Evolutionary conservation across 2,113 vertebrate genomes (phyloP), one percentile per base, ranked within the genome.

Genomic region (Corynorhinus townsendii): DNA sequence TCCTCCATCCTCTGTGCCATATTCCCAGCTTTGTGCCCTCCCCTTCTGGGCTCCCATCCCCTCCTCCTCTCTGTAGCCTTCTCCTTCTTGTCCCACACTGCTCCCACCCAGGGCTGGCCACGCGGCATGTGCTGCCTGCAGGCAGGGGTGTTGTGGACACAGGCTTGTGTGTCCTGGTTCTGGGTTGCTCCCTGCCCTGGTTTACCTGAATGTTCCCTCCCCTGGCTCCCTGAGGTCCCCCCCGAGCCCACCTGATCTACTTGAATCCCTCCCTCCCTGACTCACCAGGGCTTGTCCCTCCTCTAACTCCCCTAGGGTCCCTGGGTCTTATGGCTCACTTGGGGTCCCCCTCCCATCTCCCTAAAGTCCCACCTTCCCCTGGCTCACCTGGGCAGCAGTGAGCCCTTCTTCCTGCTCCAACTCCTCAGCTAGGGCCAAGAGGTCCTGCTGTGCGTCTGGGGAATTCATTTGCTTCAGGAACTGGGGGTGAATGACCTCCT

Each of bases 381-480:
- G 56, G 24, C 92, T 93, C 93, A 96, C 92, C 90, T 94, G 85
- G 26, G 45, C 49, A 3, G 38, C 79, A 35, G 75, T 91, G 14
- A 97, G 72, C 11, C 59, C 73, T 45, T 96, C 71, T 35, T 96
- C 93, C 11, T 80, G 66, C 24, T 90, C 90, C 81, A 92, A 26
- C 59, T 93, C 90, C 64, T 96, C 69, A 1, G 16, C 43, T 3
- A 96, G 79, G 1, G 66, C 81, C 33, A 54, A n/a, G 24, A 64
- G 83, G 35, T 97, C 91, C 1, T 88, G 40, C 4, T 56, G 59
- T 45, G 83, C 38, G 17, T 94, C 97, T 6, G 96, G 54, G 38
- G 97, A 98, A 3, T 97, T 40, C n/a, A 98, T 1, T n/a, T 88
- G 73, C 2, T 35, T 86, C 90, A 98, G 73, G 91, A 79, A 97